Conservation (phyloP, 2,113 vertebrate genomes). For the Formicarius rufipectus region DNA sequence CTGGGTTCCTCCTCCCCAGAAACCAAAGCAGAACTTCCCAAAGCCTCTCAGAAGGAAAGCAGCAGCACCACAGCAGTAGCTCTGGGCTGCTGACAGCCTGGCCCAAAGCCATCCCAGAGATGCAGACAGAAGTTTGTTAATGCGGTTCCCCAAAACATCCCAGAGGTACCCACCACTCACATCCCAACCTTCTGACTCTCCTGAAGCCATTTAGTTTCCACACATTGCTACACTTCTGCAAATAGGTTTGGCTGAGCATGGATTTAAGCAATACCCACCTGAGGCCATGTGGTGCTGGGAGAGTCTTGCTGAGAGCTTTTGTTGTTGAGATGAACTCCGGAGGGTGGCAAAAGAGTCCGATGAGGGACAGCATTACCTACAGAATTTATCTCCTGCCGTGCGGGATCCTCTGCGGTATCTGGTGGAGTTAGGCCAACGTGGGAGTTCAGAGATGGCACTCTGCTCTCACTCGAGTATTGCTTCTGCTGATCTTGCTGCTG, state of each 20-base stretch:
- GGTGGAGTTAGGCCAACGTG: slow-evolving; percentile 67
- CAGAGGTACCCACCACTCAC: not conserved
- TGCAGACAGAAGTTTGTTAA: not conserved
- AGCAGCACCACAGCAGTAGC: not conserved
- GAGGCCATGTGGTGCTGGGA: slow-evolving; percentile 71
- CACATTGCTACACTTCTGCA: not conserved
- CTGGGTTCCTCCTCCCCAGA: not conserved
- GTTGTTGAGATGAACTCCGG: slow-evolving; percentile 69
- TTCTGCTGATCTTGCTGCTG: slow-evolving; percentile 72
- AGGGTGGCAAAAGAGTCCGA: slow-evolving; percentile 66
- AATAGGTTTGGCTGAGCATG: not conserved
- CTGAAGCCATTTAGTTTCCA: rapidly evolving
- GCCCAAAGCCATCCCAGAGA: not conserved
- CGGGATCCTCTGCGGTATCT: slow-evolving; percentile 47
- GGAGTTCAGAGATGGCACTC: slow-evolving; percentile 60
- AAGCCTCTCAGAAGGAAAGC: not conserved
- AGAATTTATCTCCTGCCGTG: slow-evolving; percentile 62
- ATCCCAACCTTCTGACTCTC: not conserved
- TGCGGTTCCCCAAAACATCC: not conserved
- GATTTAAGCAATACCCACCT: slow-evolving; percentile 59
- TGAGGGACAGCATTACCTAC: slow-evolving; percentile 56
- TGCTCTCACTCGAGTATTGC: slow-evolving; percentile 67
- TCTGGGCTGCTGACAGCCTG: not conserved
- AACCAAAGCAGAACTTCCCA: not conserved
- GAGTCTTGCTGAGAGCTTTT: slow-evolving; percentile 74